phyloP scores from a whole-genome alignment of 2,113 vertebrate genomes.

The Hemichromis elongatus region DNA sequence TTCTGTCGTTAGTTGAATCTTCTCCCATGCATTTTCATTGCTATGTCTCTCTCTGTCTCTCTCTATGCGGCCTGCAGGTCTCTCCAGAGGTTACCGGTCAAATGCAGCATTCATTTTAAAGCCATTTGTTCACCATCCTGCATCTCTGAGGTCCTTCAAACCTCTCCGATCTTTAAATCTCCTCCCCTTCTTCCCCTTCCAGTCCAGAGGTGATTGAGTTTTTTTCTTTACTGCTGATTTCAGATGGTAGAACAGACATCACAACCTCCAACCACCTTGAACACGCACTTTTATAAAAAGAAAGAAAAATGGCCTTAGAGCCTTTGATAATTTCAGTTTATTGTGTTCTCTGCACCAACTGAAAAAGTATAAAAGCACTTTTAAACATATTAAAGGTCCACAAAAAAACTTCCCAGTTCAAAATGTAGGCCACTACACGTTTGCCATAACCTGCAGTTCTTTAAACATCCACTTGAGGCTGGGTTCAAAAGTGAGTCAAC shows the following conservation, averaged over 20 bases:
- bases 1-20: not conserved
- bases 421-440: fast-evolving
- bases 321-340: not conserved
- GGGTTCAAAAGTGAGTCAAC: not conserved
- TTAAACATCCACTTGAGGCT: not conserved
- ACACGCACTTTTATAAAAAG: not conserved
- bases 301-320: not conserved
- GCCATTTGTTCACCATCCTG: not conserved
- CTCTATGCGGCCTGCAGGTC: not conserved
- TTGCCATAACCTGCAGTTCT: not conserved
- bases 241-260: not conserved
- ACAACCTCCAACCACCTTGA: not conserved
- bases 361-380: not conserved
- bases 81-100: not conserved
- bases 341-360: not conserved
- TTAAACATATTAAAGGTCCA: not conserved
- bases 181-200: not conserved
- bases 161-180: not conserved
- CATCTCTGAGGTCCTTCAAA: not conserved
- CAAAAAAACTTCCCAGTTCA: not conserved
- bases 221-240: not conserved
- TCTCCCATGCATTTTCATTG: not conserved
- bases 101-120: not conserved
- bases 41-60: not conserved
- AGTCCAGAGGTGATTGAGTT: not conserved